Evolutionary conservation across 2,113 vertebrate species (phyloP), one percentile per base, ranked within the genome.

Genomic region (Toxostoma redivivum): DNA sequence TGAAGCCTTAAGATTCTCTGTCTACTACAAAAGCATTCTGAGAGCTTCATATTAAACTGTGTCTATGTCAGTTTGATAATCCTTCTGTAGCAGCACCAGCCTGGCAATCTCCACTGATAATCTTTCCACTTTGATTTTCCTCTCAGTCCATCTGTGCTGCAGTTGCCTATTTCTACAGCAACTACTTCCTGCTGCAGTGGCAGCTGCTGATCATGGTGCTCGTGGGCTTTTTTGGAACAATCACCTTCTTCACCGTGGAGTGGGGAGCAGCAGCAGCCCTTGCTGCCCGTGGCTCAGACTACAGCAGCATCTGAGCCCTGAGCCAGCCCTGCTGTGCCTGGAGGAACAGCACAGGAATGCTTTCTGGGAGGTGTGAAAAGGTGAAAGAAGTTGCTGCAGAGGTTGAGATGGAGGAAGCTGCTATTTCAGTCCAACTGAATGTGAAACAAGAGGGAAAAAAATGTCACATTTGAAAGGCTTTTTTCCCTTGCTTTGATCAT

Each of bases 121-220:
- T 77, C 47, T 50, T 24, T 60, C 58, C 54, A 25, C 7, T 2
- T 47, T 64, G 35, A 35, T 70, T 81, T 65, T 50, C 28, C 83
- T 88, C 88, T 50, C 95, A 99, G 99, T 99, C 99, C 93, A 98
- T 99, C 97, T 99, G 98, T 70, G 99, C 99, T 14, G 99, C 99
- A 1, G 38, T 99, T 69, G 99, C 99, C 1, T 99, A 99, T 97
- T 99, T 98, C 98, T 99, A 99, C 98, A 99, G 99, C 90, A 99
- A 99, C 98, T 99, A 99, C 96, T 98, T 99, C 73, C 97, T 99
- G 40, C 98, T 99, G 33, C 98, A 99, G 84, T 99, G 99, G 99
- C 99, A 99, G 86, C 99, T 99, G 65, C 98, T 99, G 92, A 98
- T 99, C 97, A 98, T 99, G 98, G 98, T 99, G 60, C 0, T 98